Conservation (phyloP, 2,797 vertebrate species). For the Megalops cyprinoides region DNA sequence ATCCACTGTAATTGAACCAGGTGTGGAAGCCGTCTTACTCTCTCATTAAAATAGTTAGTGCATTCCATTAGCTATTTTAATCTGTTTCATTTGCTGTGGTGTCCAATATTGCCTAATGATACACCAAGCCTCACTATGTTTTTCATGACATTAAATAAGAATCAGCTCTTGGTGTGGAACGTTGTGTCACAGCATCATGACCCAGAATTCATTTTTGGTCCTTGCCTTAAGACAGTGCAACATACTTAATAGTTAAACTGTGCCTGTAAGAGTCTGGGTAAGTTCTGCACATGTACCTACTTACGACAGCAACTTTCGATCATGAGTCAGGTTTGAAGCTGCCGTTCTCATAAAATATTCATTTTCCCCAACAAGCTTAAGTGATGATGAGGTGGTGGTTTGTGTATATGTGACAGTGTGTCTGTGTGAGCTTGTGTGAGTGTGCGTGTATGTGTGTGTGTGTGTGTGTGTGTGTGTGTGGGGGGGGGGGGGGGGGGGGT, state of each 20-base stretch:
- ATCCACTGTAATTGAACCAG: background rate
- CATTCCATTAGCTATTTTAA: background rate
- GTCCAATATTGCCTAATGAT: background rate
- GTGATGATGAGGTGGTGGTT: conserved; percentile 6
- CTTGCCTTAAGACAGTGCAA: conserved; percentile 14
- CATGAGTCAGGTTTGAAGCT: conserved; percentile 26
- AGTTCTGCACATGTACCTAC: conserved; percentile 5
- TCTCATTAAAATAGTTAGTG: background rate
- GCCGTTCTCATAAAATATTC: conserved; percentile 36
- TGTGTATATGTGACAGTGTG: no score
- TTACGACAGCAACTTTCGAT: conserved; percentile 24
- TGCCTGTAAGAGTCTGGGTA: background rate
- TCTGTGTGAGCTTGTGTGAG: no score
- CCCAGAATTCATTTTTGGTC: conserved; percentile 11
- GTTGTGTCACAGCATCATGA: background rate
- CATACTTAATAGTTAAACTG: conserved; percentile 24
- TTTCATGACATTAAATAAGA: conserved; percentile 8
- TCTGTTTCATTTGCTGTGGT: background rate
- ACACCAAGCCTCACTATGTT: background rate
- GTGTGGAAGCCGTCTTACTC: background rate
- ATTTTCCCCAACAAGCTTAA: conserved; percentile 28
- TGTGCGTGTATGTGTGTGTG: background rate
- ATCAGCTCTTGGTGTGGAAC: background rate
- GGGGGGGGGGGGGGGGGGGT: background rate
- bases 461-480: background rate